A percentile compares a stretch with the other conserved stretches of the same genome.
Conservation (phyloP, 1,140 invertebrate species). For the Hermetia illucens region DNA sequence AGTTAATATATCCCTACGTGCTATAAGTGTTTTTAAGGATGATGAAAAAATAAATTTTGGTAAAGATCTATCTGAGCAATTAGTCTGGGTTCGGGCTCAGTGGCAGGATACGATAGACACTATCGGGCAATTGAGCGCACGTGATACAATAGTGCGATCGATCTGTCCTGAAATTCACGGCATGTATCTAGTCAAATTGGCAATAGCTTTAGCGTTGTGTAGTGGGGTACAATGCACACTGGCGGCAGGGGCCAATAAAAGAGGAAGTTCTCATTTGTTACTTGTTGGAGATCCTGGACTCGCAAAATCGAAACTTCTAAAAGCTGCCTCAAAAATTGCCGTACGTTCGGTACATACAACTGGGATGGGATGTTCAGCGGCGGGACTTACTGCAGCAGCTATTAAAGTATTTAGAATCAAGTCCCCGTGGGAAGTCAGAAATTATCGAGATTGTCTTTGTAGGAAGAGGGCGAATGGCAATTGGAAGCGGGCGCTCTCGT, state of each 20-base stretch:
- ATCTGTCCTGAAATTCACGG: slow-evolving; percentile 83
- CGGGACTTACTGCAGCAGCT: slow-evolving; percentile 79
- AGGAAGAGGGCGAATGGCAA: slow-evolving; percentile 74
- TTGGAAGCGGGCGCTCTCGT: slow-evolving; percentile 77
- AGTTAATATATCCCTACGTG: slow-evolving; percentile 55
- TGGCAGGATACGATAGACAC: slow-evolving; percentile 2
- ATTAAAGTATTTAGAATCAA: no score
- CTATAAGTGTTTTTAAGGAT: slow-evolving; percentile 63
- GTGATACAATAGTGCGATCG: slow-evolving; percentile 67
- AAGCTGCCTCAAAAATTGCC: slow-evolving; percentile 57
- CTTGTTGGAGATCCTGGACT: slow-evolving; percentile 84
- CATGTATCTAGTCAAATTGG: slow-evolving; percentile 74
- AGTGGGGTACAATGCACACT: not conserved
- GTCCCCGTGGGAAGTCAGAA: no score
- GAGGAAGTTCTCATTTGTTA: slow-evolving; percentile 74
- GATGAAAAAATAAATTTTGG: slow-evolving; percentile 42
- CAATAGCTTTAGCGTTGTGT: slow-evolving; percentile 43
- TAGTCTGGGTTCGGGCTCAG: slow-evolving; percentile 57
- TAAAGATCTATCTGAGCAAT: slow-evolving; percentile 45
- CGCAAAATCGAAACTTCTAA: slow-evolving; percentile 80
- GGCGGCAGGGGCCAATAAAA: slow-evolving; percentile 29
- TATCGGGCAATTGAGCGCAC: slow-evolving; percentile 40
- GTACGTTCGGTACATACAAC: slow-evolving; percentile 72
- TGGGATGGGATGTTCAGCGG: slow-evolving; percentile 70
- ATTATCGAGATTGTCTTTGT: no score